Evolutionary conservation across 2,113 vertebrate genomes (phyloP), one percentile per base, ranked within the genome.

Genomic region (Promerops cafer): DNA sequence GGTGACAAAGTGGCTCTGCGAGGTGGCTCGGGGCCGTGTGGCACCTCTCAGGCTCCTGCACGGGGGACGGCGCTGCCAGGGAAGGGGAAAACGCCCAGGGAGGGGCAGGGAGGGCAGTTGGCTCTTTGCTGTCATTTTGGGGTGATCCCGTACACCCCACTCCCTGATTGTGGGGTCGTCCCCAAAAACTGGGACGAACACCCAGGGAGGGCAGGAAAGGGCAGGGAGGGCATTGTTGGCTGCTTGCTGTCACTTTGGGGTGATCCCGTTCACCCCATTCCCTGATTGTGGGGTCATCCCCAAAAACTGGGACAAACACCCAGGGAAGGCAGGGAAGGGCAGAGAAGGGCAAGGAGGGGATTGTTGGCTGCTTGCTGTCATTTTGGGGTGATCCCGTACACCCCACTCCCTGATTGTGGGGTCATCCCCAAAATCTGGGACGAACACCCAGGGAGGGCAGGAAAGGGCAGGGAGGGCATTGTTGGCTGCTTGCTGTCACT

Each of bases 1-100:
- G 47, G 40, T 8, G 59, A 37, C 79, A 13, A 33, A 1, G 20
- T 0, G 7, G 52, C 3, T 1, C 20, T 19, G 61, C 1, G 11
- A 11, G 66, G 56, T 56, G 85, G 61, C 71, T 57, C 33, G 14
- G 16, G 76, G 85, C 39, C 30, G 2, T 7, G 40, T 68, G 21
- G 5, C n/a, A n/a, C 76, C 61, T n/a, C 71, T 3, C 20, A 27
- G 39, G 65, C 65, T 64, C 45, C 56, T 22, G 54, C 59, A 3
- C 3, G 5, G 31, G 42, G 33, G 39, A 22, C 39, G n/a, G n/a
- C n/a, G n/a, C n/a, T 17, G n/a, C 7, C n/a, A 21, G 5, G 57
- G 23, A 15, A 59, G 11, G 35, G 24, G n/a, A n/a, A n/a, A n/a
- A n/a, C n/a, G n/a, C n/a, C n/a, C 16, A n/a, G 35, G 35, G 27